These are phyloP conservation scores for Chanos chanos DNA, from an alignment of 2,797 vertebrate species.

Conservation along the genomic window DNA sequence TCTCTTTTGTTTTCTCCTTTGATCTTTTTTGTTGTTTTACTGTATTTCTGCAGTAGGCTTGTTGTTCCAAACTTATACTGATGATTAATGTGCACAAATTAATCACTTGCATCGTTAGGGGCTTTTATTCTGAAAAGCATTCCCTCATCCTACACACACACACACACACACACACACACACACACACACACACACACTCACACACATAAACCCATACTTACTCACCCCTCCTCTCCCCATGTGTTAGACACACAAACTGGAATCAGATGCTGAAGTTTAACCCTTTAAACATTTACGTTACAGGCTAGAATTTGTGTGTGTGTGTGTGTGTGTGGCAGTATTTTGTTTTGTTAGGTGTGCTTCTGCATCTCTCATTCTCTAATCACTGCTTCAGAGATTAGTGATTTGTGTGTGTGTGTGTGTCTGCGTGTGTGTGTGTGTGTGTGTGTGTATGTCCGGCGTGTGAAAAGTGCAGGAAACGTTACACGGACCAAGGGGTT, in stretches of 20 bases:
- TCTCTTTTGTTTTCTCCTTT: background rate
- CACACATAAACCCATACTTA: slow-evolving; percentile 2
- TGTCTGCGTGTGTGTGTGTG: background rate
- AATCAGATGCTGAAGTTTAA: slow-evolving; percentile 48
- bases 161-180: background rate
- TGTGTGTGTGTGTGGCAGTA: slow-evolving; percentile 15
- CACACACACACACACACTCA: background rate
- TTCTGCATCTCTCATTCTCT: slow-evolving; percentile 34
- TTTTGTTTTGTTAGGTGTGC: slow-evolving; percentile 45
- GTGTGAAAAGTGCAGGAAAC: too few species aligned
- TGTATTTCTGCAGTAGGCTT: too few species aligned
- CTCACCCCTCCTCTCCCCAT: slow-evolving; percentile 9
- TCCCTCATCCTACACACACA: background rate
- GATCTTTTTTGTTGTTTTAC: too few species aligned
- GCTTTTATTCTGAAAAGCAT: slow-evolving; percentile 40
- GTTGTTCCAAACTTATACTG: too few species aligned
- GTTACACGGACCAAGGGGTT: slow-evolving; percentile 53
- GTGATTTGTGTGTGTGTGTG: background rate
- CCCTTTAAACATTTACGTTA: slow-evolving; percentile 17
- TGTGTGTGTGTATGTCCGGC: background rate
- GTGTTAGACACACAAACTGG: slow-evolving; percentile 32
- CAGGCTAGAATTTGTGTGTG: slow-evolving; percentile 15
- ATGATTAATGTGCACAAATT: background rate
- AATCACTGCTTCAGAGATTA: slow-evolving; percentile 31
- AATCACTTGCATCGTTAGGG: background rate